Evolutionary conservation across 1,140 invertebrate species (phyloP).

Genomic region (Neuroterus valhalla): DNA sequence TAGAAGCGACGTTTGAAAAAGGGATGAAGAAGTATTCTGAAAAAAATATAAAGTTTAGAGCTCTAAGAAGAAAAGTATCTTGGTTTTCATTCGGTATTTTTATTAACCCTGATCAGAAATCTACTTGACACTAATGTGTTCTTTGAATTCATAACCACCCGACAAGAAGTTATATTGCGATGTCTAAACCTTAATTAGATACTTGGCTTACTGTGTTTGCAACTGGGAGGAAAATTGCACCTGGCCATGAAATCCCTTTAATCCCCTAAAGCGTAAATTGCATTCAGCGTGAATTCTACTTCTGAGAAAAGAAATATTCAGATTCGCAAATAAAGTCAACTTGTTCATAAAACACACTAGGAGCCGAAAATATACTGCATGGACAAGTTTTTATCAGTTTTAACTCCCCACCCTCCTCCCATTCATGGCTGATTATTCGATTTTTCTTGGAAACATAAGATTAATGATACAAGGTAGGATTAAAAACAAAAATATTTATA

Average conservation of each 20-base stretch:
- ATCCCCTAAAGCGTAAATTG: neutral
- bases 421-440: too few relatives aligned
- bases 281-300: neutral
- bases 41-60: too few relatives aligned
- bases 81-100: neutral
- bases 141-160: constrained; percentile 15
- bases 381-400: too few relatives aligned
- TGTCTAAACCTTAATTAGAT: constrained; percentile 9
- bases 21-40: too few relatives aligned
- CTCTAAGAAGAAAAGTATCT: neutral
- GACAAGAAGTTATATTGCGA: constrained; percentile 4
- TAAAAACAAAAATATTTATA: too few relatives aligned
- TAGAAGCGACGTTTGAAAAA: too few relatives aligned
- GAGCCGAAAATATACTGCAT: too few relatives aligned
- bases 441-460: too few relatives aligned
- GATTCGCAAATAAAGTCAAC: too few relatives aligned
- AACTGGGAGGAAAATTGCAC: neutral
- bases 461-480: too few relatives aligned
- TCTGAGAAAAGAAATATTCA: neutral
- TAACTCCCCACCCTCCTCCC: too few relatives aligned
- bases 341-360: too few relatives aligned
- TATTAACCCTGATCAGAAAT: neutral
- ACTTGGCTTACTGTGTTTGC: neutral
- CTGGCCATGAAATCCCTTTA: neutral
- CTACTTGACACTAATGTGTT: neutral